Evolutionary conservation across 2,113 vertebrate genomes (phyloP).

Genomic region (Epinephelus moara): DNA sequence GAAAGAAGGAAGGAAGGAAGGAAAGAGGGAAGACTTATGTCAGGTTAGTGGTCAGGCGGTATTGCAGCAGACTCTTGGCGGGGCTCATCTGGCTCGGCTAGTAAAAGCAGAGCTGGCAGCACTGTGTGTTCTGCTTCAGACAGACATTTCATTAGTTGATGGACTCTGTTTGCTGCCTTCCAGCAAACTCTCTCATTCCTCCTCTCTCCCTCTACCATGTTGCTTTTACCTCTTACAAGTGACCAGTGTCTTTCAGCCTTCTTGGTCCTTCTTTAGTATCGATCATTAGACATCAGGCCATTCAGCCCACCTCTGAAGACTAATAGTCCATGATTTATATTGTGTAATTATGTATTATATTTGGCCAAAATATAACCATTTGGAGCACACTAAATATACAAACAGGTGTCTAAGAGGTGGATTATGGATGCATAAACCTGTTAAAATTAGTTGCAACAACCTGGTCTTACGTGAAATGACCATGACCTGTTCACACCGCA

Average conservation of each 20-base stretch:
- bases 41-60: conserved; percentile 41
- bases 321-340: neutral
- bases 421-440: neutral
- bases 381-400: neutral
- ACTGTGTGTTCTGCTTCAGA: conserved; percentile 59
- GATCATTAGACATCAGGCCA: conserved; percentile 4
- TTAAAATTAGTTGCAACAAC: neutral
- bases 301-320: neutral
- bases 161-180: conserved; percentile 59
- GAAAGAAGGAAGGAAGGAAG: neutral
- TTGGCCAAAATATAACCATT: neutral
- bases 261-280: neutral
- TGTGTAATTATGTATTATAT: neutral
- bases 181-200: conserved; percentile 44
- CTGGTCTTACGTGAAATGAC: too few relatives aligned
- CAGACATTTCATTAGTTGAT: conserved; percentile 76
- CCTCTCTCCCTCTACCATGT: neutral
- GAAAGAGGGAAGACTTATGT: conserved; percentile 14
- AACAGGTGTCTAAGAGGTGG: neutral
- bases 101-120: conserved; percentile 76
- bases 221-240: conserved; percentile 36
- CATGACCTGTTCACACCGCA: too few relatives aligned
- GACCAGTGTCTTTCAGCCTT: neutral
- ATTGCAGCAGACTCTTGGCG: conserved; percentile 52
- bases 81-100: conserved; percentile 45